Conservation (phyloP, 2,113 vertebrate species). For the Lepus americanus region DNA sequence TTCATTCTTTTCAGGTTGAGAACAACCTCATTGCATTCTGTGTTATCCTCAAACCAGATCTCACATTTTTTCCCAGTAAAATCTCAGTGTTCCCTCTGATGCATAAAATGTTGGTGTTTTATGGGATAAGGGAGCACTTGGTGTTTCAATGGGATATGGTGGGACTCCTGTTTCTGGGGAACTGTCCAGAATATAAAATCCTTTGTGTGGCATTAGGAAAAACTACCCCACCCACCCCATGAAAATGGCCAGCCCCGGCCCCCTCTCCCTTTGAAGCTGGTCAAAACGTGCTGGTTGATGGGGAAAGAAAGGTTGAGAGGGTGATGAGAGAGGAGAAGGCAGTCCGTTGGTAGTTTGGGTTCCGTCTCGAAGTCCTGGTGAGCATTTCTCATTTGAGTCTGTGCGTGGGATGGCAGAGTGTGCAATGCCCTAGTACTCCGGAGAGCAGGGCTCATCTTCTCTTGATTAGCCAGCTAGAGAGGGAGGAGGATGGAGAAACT, state of each 20-base stretch:
- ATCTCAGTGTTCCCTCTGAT: not conserved
- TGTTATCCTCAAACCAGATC: slow-evolving; percentile 10
- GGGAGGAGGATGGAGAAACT: not conserved
- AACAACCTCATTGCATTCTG: not conserved
- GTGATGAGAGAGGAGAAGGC: not conserved
- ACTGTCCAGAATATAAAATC: not conserved
- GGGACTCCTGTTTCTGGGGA: not conserved
- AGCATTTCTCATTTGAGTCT: not conserved
- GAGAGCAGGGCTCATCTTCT: not conserved
- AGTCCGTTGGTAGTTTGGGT: not conserved
- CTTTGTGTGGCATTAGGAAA: not conserved
- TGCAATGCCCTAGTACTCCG: not conserved
- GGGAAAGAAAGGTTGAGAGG: not conserved
- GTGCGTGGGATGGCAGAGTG: not conserved
- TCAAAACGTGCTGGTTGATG: not conserved
- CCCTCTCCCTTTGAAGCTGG: not conserved
- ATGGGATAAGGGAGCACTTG: not conserved
- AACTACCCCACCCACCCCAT: not conserved
- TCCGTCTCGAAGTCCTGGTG: not conserved
- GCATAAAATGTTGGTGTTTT: not conserved
- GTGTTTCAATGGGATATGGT: slow-evolving; percentile 12
- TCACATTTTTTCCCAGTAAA: slow-evolving; percentile 29
- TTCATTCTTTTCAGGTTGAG: slow-evolving; percentile 10
- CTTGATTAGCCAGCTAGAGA: not conserved
- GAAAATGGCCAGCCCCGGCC: not conserved